These are phyloP conservation scores for Cydia amplana DNA, from an alignment of 1,140 invertebrate species.

Conservation along the genomic window DNA sequence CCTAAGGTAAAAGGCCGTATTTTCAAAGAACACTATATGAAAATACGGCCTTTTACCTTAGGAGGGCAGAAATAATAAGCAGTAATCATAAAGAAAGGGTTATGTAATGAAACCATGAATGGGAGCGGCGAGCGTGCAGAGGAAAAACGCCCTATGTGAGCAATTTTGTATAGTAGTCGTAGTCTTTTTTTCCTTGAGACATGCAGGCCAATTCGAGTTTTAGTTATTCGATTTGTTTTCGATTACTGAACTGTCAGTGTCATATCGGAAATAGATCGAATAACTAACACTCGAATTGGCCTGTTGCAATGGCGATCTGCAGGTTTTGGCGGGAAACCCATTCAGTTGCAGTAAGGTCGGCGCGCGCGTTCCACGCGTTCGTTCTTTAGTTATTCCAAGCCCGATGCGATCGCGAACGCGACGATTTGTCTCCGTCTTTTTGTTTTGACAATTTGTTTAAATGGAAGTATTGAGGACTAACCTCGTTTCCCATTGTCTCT, in stretches of 20 bases:
- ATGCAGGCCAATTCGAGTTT: neutral
- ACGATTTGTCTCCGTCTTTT: constrained; percentile 72
- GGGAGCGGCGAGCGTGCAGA: neutral
- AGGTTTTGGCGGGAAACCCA: constrained; percentile 71
- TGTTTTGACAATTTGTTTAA: constrained; percentile 66
- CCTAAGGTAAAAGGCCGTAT: too few relatives aligned
- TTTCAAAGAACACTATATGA: too few relatives aligned
- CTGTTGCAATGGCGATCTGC: neutral
- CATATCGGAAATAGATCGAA: too few relatives aligned
- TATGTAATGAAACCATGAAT: constrained; percentile 13
- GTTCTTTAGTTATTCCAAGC: constrained; percentile 49
- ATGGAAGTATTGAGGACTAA: constrained; percentile 75
- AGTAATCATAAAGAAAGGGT: constrained; percentile 21
- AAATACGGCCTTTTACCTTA: too few relatives aligned
- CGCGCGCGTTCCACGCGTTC: constrained; percentile 73
- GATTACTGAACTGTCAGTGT: too few relatives aligned
- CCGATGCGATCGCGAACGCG: constrained; percentile 71
- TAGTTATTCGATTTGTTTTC: too few relatives aligned
- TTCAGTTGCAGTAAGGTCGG: constrained; percentile 62
- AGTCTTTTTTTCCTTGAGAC: neutral
- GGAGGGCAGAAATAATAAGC: too few relatives aligned
- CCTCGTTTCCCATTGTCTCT: constrained; percentile 69
- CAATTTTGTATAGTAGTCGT: neutral
- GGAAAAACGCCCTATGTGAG: neutral
- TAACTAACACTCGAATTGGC: too few relatives aligned